These are phyloP conservation scores for Pseudanteris insignis DNA, from an alignment of 2,888 invertebrate species.

Conservation along the genomic window DNA sequence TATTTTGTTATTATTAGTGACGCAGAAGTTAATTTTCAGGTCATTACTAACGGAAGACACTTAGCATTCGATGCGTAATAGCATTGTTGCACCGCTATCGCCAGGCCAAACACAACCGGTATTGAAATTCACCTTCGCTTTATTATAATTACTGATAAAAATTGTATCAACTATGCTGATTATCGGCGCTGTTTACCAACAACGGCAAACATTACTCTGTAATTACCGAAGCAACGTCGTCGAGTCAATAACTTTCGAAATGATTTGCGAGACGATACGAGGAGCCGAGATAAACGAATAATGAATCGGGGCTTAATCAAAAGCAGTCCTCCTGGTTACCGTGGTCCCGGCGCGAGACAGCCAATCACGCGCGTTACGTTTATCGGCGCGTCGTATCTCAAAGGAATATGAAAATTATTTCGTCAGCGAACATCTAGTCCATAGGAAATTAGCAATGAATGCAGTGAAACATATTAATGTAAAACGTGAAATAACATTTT, in stretches of 20 bases:
- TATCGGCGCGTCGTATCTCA: conserved; percentile 35
- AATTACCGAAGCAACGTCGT: conserved; percentile 11
- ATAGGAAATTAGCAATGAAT: too few species aligned
- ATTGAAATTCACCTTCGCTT: conserved; percentile 28
- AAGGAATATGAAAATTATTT: conserved; percentile 40
- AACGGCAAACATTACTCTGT: conserved; percentile 8
- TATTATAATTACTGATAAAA: conserved; percentile 26
- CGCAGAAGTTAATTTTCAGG: conserved; percentile 30
- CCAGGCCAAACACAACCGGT: conserved; percentile 14
- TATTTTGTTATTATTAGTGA: too few species aligned
- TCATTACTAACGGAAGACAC: conserved; percentile 26
- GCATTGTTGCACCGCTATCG: conserved; percentile 10
- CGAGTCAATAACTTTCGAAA: conserved; percentile 5
- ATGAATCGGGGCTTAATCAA: conserved; percentile 11
- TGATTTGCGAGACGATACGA: conserved; percentile 6
- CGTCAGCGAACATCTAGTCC: conserved; percentile 1
- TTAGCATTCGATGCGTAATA: conserved; percentile 30
- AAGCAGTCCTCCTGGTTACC: background rate
- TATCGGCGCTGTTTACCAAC: conserved; percentile 13
- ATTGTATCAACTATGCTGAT: conserved; percentile 12
- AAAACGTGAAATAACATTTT: too few species aligned
- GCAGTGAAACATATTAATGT: too few species aligned
- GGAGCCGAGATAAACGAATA: conserved; percentile 1
- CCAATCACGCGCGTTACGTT: background rate
- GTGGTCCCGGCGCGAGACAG: background rate